These are phyloP conservation scores for Sussaba pulchella DNA, from an alignment of 2,888 invertebrate species.

Conservation along the genomic window DNA sequence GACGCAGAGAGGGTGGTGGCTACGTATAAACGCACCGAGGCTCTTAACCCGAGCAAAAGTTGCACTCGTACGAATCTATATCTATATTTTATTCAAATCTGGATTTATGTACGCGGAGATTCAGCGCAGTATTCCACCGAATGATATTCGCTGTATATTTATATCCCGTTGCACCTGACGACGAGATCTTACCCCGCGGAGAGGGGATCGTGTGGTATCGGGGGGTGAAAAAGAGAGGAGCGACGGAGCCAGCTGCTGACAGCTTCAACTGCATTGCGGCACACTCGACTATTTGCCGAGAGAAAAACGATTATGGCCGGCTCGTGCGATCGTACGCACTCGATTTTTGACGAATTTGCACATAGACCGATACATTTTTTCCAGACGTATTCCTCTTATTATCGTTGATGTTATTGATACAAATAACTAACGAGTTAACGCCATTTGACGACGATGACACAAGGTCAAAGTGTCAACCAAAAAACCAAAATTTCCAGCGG, in stretches of 20 bases:
- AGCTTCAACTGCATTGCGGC: conserved; percentile 77
- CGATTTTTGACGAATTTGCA: background rate
- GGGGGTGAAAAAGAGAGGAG: background rate
- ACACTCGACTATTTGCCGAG: conserved; percentile 73
- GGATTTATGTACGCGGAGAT: background rate
- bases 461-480: no score
- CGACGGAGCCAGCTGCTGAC: conserved; percentile 6
- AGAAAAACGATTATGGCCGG: conserved; percentile 68
- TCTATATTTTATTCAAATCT: background rate
- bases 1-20: background rate
- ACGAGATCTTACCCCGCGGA: background rate
- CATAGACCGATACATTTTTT: background rate
- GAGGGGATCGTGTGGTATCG: no score
- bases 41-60: conserved; percentile 1
- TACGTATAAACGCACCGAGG: background rate
- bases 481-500: no score
- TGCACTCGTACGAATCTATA: background rate
- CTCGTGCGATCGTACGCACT: background rate
- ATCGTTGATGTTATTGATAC: no score
- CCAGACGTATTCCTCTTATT: no score
- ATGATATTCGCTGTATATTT: conserved; percentile 8
- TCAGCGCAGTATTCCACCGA: background rate
- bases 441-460: no score
- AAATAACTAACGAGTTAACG: no score
- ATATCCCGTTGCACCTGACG: conserved; percentile 2